Evolutionary conservation across 2,113 vertebrate species (phyloP).

Genomic region (Mixornis gularis): DNA sequence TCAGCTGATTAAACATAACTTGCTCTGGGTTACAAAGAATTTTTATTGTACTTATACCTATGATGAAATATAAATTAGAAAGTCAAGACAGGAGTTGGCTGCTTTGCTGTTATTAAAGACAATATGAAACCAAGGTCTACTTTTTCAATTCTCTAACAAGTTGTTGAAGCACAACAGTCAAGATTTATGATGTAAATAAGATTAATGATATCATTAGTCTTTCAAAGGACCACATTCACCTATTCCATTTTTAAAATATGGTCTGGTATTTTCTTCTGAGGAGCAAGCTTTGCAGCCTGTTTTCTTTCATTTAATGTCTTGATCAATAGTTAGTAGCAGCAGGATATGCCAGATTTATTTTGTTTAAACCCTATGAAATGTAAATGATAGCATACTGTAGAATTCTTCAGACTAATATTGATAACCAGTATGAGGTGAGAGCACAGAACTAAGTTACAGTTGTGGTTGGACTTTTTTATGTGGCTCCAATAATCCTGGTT

Average conservation of each 20-base stretch:
- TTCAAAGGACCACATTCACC: neutral
- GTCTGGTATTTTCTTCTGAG: neutral
- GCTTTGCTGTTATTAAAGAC: neutral
- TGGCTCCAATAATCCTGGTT: neutral
- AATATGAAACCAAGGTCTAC: neutral
- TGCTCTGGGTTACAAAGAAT: neutral
- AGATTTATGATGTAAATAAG: neutral
- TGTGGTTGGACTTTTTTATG: neutral
- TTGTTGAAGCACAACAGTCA: neutral
- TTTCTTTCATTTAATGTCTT: slow-evolving; percentile 17
- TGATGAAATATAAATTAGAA: slow-evolving; percentile 5
- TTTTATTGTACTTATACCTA: neutral
- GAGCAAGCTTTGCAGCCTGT: neutral
- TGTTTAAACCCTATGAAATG: neutral
- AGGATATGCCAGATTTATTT: neutral
- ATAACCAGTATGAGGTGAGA: neutral
- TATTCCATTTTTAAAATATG: neutral
- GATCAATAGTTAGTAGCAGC: neutral
- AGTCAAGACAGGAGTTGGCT: neutral
- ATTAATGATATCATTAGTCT: neutral
- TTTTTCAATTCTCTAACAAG: neutral
- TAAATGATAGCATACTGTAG: neutral
- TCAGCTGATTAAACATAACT: slow-evolving; percentile 7
- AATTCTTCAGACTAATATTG: neutral
- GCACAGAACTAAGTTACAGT: neutral